A percentile compares a stretch with the other conserved stretches of the same genome.
Conservation (phyloP, 2,888 invertebrate genomes). For the Abrostola tripartita region DNA sequence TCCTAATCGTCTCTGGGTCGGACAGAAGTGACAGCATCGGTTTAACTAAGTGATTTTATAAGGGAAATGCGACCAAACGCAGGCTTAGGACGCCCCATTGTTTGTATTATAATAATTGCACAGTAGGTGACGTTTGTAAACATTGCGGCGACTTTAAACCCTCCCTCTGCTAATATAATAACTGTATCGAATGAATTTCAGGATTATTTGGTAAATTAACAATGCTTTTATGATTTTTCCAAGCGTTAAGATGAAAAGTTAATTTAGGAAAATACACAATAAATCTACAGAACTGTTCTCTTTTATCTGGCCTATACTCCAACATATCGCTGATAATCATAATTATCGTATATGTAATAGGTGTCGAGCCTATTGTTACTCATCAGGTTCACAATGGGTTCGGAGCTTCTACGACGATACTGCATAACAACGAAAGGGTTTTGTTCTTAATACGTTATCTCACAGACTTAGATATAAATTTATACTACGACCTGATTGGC, state of each 20-base stretch:
- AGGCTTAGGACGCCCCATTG: constrained; percentile 53
- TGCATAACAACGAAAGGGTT: no score
- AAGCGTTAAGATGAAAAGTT: background rate
- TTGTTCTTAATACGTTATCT: no score
- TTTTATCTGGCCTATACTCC: no score
- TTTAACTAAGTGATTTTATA: constrained; percentile 75
- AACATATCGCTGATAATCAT: no score
- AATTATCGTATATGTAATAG: no score
- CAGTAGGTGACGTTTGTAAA: constrained; percentile 50
- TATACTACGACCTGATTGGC: no score
- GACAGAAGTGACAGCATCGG: constrained; percentile 70
- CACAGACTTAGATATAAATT: no score
- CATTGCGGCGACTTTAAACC: constrained; percentile 26
- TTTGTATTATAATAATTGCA: constrained; percentile 55
- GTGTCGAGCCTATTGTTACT: no score
- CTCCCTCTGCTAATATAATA: constrained; percentile 26
- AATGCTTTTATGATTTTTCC: background rate
- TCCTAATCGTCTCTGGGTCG: constrained; percentile 63
- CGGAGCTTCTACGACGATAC: no score
- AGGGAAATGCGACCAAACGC: constrained; percentile 63
- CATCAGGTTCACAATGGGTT: no score
- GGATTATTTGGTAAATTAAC: constrained; percentile 3
- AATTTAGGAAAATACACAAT: no score
- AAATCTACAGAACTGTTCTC: no score
- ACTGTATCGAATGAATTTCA: constrained; percentile 31